These are phyloP conservation scores for Dryobotodes eremita DNA, from an alignment of 2,888 invertebrate species.

Conservation along the genomic window DNA sequence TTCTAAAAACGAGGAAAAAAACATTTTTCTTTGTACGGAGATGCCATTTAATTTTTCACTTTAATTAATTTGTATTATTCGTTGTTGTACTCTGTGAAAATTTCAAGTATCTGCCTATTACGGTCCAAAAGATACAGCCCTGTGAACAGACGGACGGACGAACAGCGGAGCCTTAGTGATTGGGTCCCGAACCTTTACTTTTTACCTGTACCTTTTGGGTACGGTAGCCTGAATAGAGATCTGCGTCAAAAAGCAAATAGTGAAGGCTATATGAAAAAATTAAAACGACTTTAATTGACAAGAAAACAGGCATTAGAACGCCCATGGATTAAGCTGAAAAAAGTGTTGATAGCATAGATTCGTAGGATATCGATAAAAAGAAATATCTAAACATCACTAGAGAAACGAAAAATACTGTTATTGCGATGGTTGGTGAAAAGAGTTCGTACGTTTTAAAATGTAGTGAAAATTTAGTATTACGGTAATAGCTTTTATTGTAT, in stretches of 20 bases:
- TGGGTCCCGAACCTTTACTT: too few relatives aligned
- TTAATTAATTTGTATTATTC: too few relatives aligned
- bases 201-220: too few relatives aligned
- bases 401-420: slow-evolving; percentile 65
- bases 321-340: not conserved
- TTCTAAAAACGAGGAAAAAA: too few relatives aligned
- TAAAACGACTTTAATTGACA: not conserved
- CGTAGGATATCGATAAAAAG: slow-evolving; percentile 46
- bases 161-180: too few relatives aligned
- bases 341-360: not conserved
- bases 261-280: not conserved
- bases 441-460: slow-evolving; percentile 69
- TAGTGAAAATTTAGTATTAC: slow-evolving; percentile 69
- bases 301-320: not conserved
- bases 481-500: slow-evolving; percentile 67
- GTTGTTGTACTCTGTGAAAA: too few relatives aligned
- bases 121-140: too few relatives aligned
- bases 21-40: too few relatives aligned
- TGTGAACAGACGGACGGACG: too few relatives aligned
- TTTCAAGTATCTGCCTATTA: too few relatives aligned
- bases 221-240: too few relatives aligned
- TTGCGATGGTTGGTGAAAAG: slow-evolving; percentile 68
- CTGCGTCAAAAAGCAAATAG: not conserved
- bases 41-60: too few relatives aligned
- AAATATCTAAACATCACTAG: slow-evolving; percentile 47